Conservation (phyloP, 2,888 invertebrate species). For the Caenorhabditis sinica region DNA sequence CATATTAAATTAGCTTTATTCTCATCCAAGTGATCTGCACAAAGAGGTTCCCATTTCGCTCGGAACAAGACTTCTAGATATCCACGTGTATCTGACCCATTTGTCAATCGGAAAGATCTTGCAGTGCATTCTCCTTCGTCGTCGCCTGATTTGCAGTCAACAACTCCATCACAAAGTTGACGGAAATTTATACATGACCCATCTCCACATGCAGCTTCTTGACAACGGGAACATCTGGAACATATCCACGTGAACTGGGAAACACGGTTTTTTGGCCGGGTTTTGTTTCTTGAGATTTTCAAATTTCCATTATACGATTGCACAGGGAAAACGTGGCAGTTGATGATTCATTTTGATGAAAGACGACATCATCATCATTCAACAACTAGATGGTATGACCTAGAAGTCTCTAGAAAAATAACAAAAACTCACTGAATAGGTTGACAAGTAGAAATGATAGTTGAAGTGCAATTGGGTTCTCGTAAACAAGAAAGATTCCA, state of each 20-base stretch:
- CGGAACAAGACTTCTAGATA: slow-evolving; percentile 69
- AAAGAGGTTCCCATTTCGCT: slow-evolving; percentile 90
- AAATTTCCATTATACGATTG: slow-evolving; percentile 47
- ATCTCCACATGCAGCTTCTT: slow-evolving; percentile 69
- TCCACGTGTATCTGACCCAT: slow-evolving; percentile 71
- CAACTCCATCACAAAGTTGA: slow-evolving; percentile 67
- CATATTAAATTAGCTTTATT: slow-evolving; percentile 36
- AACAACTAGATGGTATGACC: slow-evolving; percentile 38
- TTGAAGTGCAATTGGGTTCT: slow-evolving; percentile 55
- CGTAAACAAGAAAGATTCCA: slow-evolving; percentile 65
- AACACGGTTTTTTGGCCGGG: not conserved
- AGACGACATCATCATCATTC: slow-evolving; percentile 36
- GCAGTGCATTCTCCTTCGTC: slow-evolving; percentile 70
- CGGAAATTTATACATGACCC: slow-evolving; percentile 64
- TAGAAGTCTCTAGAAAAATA: not conserved
- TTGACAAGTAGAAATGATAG: slow-evolving; percentile 51
- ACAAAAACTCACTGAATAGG: slow-evolving; percentile 47
- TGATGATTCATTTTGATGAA: slow-evolving; percentile 63
- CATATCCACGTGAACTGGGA: slow-evolving; percentile 29
- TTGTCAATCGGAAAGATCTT: slow-evolving; percentile 63
- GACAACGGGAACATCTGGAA: slow-evolving; percentile 72
- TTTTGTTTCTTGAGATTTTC: not conserved
- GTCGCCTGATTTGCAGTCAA: slow-evolving; percentile 66
- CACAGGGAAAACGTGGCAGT: slow-evolving; percentile 22
- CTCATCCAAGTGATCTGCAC: slow-evolving; percentile 85